Conservation (phyloP, 2,888 invertebrate species). For the Pyrrhosoma nymphula region DNA sequence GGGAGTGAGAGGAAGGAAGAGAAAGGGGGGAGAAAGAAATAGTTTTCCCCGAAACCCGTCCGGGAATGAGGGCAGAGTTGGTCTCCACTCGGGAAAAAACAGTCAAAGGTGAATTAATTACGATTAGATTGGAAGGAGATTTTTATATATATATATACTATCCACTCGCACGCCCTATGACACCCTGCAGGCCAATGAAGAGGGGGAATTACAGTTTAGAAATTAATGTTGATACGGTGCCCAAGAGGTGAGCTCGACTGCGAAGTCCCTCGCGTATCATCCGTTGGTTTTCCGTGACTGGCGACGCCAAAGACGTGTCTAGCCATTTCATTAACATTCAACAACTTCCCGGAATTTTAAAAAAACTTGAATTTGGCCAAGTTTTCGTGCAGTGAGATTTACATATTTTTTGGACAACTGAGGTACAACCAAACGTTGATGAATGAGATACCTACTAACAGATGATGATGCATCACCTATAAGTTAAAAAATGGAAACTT, state of each 20-base stretch:
- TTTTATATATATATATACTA: no score
- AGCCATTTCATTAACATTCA: background rate
- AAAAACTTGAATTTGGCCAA: background rate
- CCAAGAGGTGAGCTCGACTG: background rate
- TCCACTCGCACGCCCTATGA: background rate
- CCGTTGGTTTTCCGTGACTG: background rate
- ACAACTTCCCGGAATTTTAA: background rate
- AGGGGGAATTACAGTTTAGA: background rate
- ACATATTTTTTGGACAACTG: no score
- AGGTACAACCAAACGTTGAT: no score
- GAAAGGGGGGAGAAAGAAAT: background rate
- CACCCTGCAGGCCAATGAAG: background rate
- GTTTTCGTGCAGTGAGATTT: no score
- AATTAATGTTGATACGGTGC: background rate
- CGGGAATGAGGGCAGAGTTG: background rate
- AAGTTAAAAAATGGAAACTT: no score
- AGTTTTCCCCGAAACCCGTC: background rate
- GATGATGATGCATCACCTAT: no score
- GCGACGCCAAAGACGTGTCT: background rate
- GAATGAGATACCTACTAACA: no score
- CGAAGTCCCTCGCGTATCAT: background rate
- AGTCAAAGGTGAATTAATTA: slow-evolving; percentile 5
- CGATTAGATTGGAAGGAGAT: background rate
- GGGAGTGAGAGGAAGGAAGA: background rate
- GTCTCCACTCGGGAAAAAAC: background rate